Evolutionary conservation across 2,113 vertebrate species (phyloP).

Genomic region (Castor canadensis): DNA sequence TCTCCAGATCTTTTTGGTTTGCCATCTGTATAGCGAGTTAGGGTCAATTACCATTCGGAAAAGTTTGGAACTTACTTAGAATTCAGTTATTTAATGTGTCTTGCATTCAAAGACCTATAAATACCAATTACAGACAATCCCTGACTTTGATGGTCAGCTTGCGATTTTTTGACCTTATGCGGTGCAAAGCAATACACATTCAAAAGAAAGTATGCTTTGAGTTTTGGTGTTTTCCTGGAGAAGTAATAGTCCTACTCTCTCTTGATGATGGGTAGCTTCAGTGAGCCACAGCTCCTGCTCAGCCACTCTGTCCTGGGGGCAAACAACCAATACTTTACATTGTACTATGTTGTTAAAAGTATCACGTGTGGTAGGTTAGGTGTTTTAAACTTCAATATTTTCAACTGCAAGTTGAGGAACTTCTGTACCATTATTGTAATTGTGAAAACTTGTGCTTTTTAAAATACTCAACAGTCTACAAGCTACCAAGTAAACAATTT

Average conservation of each 20-base stretch:
- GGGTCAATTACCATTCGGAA: neutral
- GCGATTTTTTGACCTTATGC: neutral
- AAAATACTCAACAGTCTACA: neutral
- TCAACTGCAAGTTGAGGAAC: neutral
- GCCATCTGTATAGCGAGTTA: slow-evolving; percentile 76
- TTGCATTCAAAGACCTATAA: neutral
- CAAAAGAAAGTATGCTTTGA: neutral
- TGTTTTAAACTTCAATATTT: neutral
- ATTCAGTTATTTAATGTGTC: neutral
- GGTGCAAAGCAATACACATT: neutral
- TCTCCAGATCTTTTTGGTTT: slow-evolving; percentile 80
- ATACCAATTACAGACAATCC: neutral
- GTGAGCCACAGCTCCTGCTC: too few species aligned
- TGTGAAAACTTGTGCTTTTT: neutral
- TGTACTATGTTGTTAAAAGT: neutral
- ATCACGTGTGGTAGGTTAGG: neutral
- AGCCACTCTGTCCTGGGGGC: too few species aligned
- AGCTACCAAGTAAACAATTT: neutral
- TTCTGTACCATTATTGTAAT: neutral
- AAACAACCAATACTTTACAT: neutral
- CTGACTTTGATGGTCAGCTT: neutral
- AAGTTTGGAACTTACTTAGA: neutral
- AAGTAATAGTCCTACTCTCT: neutral
- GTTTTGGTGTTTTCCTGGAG: neutral
- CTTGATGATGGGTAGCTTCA: neutral